A percentile compares a stretch with the other conserved stretches of the same genome.
These are phyloP conservation scores for Anthoscopus minutus DNA, from an alignment of 2,113 vertebrate species.

Conservation along the genomic window DNA sequence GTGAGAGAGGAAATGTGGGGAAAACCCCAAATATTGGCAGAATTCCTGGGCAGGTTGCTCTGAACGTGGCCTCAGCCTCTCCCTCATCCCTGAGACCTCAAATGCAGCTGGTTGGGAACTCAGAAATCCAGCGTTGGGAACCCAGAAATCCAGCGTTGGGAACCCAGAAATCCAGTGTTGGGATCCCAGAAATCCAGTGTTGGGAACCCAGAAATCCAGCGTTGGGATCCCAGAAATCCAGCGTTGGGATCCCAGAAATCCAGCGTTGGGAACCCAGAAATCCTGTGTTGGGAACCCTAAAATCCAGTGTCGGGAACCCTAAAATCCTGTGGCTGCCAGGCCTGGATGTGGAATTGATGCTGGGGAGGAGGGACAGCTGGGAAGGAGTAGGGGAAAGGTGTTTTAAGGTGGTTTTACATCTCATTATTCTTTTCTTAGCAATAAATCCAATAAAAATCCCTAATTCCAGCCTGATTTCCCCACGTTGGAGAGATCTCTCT, in stretches of 20 bases:
- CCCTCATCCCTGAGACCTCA: neutral
- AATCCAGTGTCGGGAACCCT: neutral
- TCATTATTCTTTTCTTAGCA: neutral
- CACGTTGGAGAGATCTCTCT: neutral
- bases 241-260: neutral
- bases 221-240: too few relatives aligned
- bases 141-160: too few relatives aligned
- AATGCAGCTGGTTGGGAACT: neutral
- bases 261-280: neutral
- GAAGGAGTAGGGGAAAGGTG: neutral
- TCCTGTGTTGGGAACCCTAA: neutral
- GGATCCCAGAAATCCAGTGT: too few relatives aligned
- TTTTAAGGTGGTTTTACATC: neutral
- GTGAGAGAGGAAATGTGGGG: neutral
- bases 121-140: too few relatives aligned
- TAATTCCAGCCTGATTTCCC: neutral
- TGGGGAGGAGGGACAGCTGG: neutral
- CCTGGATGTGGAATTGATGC: neutral
- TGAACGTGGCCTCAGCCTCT: neutral
- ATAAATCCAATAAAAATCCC: neutral
- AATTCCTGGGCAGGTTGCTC: neutral
- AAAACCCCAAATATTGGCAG: fast-evolving
- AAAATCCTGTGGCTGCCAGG: neutral
- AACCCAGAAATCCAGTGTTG: too few relatives aligned
- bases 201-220: too few relatives aligned